Base-by-base conservation (phyloP, 1,140 invertebrate genomes). In the Heliconius eleuchia region DNA sequence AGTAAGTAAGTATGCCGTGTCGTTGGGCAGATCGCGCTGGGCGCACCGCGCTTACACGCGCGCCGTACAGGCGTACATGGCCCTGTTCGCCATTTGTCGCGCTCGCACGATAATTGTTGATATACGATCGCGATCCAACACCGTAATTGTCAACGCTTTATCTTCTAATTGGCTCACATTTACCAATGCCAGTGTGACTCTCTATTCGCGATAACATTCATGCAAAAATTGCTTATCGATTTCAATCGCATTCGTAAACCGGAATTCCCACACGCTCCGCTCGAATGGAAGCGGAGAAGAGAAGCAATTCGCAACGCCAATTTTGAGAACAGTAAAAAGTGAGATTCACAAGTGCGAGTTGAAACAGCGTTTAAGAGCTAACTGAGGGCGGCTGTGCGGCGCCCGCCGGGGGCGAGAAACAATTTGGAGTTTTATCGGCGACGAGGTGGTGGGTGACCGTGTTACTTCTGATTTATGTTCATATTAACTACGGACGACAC, bases 151-250 rank as follows among this genome's bases (percentile, higher is more conserved):
- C 93, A 93, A 92, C 93, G 92, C 89, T 94, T 94, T 92, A 94
- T 94, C 93, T 94, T 93, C 93, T 94, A 94, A 94, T 94, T 93
- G 93, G 87, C 89, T 91, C 92, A 87, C 93, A 94, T 94, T 94
- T 94, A 87, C 90, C 93, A 94, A 88, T 92, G 93, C 91, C 93
- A 94, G 86, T 84, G 84, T 88, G 86, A 87, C 87, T 86, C 86
- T 84, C 84, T 81, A 84, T 85, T 85, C 85, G 82, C 86, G 84
- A 89, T 89, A 90, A 88, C 89, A 87, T 80, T 78, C 82, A 79
- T 79, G 73, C 78, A 80, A 90, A 91, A 89, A 85, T 83, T 81
- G 78, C 76, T 77, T 82, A 85, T 82, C 83, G 82, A 85, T 88
- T 85, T 84, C 79, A 80, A 80, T 85, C 81, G 83, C 83, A 85